A percentile compares a stretch with the other conserved stretches of the same genome.
These are phyloP conservation scores for Anodontia alba DNA, from an alignment of 2,888 invertebrate species.

Conservation along the genomic window DNA sequence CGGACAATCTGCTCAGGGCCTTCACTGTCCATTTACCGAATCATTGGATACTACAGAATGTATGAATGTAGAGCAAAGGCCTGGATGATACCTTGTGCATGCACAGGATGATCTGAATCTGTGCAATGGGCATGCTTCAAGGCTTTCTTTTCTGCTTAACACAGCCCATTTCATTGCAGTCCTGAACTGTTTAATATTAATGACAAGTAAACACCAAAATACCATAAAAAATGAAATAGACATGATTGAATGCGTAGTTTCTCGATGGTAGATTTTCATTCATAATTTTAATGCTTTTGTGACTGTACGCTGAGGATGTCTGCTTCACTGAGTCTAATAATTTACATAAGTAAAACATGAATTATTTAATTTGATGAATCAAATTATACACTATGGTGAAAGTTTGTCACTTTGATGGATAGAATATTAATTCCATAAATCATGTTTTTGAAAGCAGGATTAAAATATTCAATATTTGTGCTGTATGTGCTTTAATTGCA, in stretches of 20 bases:
- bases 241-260: slow-evolving; percentile 10
- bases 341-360: slow-evolving; percentile 22
- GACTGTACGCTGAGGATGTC: slow-evolving; percentile 17
- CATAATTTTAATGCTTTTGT: slow-evolving; percentile 24
- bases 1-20: too few relatives aligned
- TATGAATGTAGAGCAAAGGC: too few relatives aligned
- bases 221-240: not conserved
- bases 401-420: slow-evolving; percentile 7
- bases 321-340: slow-evolving; percentile 21
- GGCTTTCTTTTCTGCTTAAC: too few relatives aligned
- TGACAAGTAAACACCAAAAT: too few relatives aligned
- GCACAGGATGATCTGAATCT: too few relatives aligned
- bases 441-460: not conserved
- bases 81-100: too few relatives aligned
- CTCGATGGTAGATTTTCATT: slow-evolving; percentile 25
- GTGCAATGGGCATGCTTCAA: too few relatives aligned
- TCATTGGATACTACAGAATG: too few relatives aligned
- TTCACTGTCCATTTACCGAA: too few relatives aligned
- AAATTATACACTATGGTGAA: slow-evolving; percentile 13
- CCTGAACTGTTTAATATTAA: too few relatives aligned
- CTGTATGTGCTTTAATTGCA: not conserved
- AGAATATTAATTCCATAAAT: slow-evolving; percentile 17
- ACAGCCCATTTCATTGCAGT: too few relatives aligned
- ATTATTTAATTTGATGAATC: slow-evolving; percentile 26
- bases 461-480: slow-evolving; percentile 9